Conservation (phyloP, 2,888 invertebrate genomes). For the Furcula furcula region DNA sequence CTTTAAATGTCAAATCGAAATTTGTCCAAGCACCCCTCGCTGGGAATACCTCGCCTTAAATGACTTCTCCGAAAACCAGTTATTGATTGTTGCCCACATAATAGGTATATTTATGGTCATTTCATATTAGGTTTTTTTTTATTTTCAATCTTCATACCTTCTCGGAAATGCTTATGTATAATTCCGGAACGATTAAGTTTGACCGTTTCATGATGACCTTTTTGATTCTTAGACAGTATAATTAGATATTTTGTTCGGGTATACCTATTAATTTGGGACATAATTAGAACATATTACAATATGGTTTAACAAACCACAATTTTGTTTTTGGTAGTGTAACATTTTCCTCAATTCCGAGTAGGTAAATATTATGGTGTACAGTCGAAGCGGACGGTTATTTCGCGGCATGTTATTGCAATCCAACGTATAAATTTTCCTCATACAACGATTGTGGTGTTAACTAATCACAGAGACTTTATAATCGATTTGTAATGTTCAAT, state of each 20-base stretch:
- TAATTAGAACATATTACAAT: neutral
- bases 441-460: no score
- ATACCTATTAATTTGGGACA: no score
- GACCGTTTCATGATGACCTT: slow-evolving; percentile 15
- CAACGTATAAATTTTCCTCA: slow-evolving; percentile 15
- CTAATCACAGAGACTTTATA: no score
- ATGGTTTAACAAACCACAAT: no score
- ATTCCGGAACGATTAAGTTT: slow-evolving; percentile 45
- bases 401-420: slow-evolving; percentile 5
- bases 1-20: neutral
- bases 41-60: neutral
- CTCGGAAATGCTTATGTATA: slow-evolving; percentile 40
- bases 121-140: slow-evolving; percentile 41
- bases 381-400: slow-evolving; percentile 1
- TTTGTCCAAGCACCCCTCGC: neutral
- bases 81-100: slow-evolving; percentile 46
- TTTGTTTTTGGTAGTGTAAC: no score
- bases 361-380: slow-evolving; percentile 11
- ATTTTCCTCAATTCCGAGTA: slow-evolving; percentile 21
- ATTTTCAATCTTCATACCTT: slow-evolving; percentile 45
- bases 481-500: no score
- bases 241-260: no score
- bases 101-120: slow-evolving; percentile 31
- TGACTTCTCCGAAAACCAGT: slow-evolving; percentile 44
- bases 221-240: slow-evolving; percentile 35